Base-by-base conservation (phyloP, 2,888 invertebrate genomes). In the Entomobrya multifasciata region DNA sequence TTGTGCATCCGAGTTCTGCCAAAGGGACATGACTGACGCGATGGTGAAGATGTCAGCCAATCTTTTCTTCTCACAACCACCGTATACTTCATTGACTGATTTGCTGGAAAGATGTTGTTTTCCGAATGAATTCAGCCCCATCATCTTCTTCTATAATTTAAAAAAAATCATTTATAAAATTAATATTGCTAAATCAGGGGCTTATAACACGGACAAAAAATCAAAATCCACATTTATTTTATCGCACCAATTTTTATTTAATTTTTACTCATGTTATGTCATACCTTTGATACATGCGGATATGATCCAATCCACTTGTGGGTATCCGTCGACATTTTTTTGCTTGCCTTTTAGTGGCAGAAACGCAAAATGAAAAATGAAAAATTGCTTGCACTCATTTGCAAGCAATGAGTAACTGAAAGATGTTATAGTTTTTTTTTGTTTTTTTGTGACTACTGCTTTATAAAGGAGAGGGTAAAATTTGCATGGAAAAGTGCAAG, bases 401-500 rank as follows among this genome's bases (percentile, higher is more conserved):
- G 30, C n/a, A 27, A 1, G 60, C 27, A 27, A 5, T 60, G 60
- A 11, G 15, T 55, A 13, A 15, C n/a, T 49, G 13, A n/a, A n/a
- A n/a, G n/a, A 57, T 22, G 57, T 57, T 22, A n/a, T n/a, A n/a
- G n/a, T 60, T 15, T 62, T 62, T 62, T 62, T 62, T 62, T 62
- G 62, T 27, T 6, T 27, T 62, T 62, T 62, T 27, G 10, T 2
- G 20, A 20, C 17, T 30, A 4, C 62, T 62, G 62, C 62, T 62
- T 62, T 62, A 55, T 62, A 3, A 62, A 62, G 62, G 62, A 62
- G n/a, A 62, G 62, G 62, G n/a, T n/a, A 62, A n/a, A 62, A 30
- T 11, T 62, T 55, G 17, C n/a, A 55, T n/a, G 15, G 10, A 2
- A 30, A 62, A 62, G n/a, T n/a, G n/a, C n/a, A 62, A 62, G 62